Evolutionary conservation across 2,888 invertebrate genomes (phyloP), one percentile per base, ranked within the genome.

Genomic region (Hedya salicella): DNA sequence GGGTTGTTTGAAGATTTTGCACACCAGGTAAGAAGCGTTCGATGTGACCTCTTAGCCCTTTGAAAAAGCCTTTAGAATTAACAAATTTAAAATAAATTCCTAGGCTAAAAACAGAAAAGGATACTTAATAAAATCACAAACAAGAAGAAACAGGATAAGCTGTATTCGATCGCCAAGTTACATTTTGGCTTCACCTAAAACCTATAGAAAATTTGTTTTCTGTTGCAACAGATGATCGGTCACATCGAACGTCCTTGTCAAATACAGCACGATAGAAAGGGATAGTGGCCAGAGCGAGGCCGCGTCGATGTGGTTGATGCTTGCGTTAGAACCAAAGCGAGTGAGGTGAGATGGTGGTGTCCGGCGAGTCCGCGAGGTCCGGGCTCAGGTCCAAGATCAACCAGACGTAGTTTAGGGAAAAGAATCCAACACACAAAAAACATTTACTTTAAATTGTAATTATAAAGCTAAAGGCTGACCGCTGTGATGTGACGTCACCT

Each of bases 281-380:
- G 21, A n/a, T 8, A 56, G 21, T 14, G 4, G 42, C 56, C 42
- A 25, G 56, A 44, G 42, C 56, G 56, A 56, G 56, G 56, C 56
- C 56, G 54, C 54, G 16, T 17, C 36, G 36, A 36, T 50, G 30
- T 56, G 54, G 54, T 13, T 30, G 44, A 57, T 56, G 56, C 40
- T 30, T 32, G 57, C 57, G 46, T 57, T 57, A 57, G 57, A 46
- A 46, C 57, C 44, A 32, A 57, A 46, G 57, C 57, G 54, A 42
- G 21, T n/a, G 21, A 19, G 21, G 42, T 54, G 54, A 25, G 42
- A 16, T 42, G 54, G 25, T 25, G 54, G 49, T 25, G 49, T 50
- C 30, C 49, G 36, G 36, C 36, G 36, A 36, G 36, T 11, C 36
- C 36, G 36, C 1, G 36, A 25, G 36, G 2, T 9, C 36, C 36